These are phyloP conservation scores for Apogon hyalosoma DNA, from an alignment of 2,797 vertebrate genomes.

Conservation along the genomic window DNA sequence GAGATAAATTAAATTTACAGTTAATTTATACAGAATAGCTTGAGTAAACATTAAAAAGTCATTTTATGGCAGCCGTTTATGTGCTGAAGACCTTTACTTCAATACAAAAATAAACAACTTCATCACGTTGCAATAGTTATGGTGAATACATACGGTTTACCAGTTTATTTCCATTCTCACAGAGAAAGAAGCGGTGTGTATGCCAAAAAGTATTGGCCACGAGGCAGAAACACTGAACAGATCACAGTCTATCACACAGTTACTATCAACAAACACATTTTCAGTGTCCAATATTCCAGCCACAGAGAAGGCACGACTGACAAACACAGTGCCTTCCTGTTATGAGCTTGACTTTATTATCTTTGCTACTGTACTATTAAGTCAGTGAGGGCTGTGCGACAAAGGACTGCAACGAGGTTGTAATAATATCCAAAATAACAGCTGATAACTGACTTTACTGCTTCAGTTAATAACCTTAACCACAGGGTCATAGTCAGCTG, in stretches of 20 bases:
- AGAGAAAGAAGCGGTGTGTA: background rate
- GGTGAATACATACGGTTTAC: constrained; percentile 5
- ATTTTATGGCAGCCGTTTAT: constrained; percentile 2
- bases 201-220: constrained; percentile 1
- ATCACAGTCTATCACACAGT: constrained; percentile 7
- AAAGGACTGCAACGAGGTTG: too few relatives aligned
- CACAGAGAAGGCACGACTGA: background rate
- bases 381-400: too few relatives aligned
- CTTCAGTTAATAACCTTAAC: too few relatives aligned
- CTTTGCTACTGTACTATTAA: too few relatives aligned
- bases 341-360: background rate
- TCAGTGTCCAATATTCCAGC: background rate
- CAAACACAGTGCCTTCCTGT: background rate
- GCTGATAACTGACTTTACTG: too few relatives aligned
- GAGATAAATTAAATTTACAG: background rate
- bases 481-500: too few relatives aligned
- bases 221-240: constrained; percentile 13
- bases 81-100: background rate
- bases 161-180: background rate
- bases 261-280: constrained; percentile 1
- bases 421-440: too few relatives aligned
- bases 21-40: background rate
- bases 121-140: background rate
- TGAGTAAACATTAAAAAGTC: background rate
- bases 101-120: constrained; percentile 1